phyloP scores from a whole-genome alignment of 1,140 invertebrate genomes.

The Drosophila yakuba region DNA sequence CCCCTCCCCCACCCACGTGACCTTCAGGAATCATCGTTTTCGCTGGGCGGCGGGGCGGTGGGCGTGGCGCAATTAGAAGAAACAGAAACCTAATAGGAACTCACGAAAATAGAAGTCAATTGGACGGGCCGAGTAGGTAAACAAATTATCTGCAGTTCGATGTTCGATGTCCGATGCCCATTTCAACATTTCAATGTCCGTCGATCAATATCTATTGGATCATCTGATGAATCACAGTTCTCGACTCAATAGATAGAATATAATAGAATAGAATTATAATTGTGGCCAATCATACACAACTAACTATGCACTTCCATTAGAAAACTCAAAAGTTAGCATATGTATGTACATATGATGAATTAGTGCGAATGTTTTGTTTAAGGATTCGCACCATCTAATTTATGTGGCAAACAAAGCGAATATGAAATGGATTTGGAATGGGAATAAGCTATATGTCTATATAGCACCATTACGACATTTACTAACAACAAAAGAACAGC shows the following conservation, averaged over 20 bases:
- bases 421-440: background rate
- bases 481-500: constrained; percentile 20
- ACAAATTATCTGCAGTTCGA: constrained; percentile 30
- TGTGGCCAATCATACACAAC: too few species aligned
- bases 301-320: too few species aligned
- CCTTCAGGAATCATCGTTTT: constrained; percentile 3
- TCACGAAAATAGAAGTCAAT: constrained; percentile 40
- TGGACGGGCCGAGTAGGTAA: constrained; percentile 23
- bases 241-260: background rate
- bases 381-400: constrained; percentile 1
- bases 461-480: constrained; percentile 26
- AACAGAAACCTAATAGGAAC: constrained; percentile 33
- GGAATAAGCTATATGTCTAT: background rate
- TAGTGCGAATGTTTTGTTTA: background rate
- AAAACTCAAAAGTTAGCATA: too few species aligned
- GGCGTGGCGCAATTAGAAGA: constrained; percentile 38
- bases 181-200: constrained; percentile 12
- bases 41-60: background rate
- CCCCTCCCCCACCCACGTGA: background rate
- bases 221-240: constrained; percentile 16
- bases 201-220: constrained; percentile 31
- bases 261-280: background rate
- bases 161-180: constrained; percentile 22
- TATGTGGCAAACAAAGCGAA: constrained; percentile 6
- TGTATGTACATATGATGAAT: background rate